Evolutionary conservation across 2,113 vertebrate genomes (phyloP).

Genomic region (Perca schrenkii): DNA sequence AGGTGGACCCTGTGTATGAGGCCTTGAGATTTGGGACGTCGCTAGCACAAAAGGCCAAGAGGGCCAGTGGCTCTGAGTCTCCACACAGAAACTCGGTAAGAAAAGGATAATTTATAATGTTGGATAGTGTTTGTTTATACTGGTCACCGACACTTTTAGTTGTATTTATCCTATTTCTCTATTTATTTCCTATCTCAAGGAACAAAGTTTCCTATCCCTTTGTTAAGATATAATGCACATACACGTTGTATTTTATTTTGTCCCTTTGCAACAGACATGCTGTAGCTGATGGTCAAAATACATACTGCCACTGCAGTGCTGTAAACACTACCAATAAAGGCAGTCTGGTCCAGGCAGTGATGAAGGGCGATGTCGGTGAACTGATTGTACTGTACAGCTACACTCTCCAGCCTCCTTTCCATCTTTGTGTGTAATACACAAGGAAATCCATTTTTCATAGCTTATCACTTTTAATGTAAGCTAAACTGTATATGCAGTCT

Average conservation of each 20-base stretch:
- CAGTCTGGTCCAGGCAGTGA: constrained; percentile 59
- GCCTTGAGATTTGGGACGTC: constrained; percentile 97
- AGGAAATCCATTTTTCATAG: constrained; percentile 29
- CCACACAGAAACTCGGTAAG: constrained; percentile 94
- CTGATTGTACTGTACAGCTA: constrained; percentile 43
- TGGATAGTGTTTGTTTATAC: neutral
- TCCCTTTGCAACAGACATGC: constrained; percentile 22
- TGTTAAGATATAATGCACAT: neutral
- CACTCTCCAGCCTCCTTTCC: constrained; percentile 24
- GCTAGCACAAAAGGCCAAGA: constrained; percentile 95
- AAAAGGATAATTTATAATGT: neutral
- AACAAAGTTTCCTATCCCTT: neutral
- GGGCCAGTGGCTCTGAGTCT: constrained; percentile 92
- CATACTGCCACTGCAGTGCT: constrained; percentile 69
- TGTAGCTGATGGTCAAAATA: constrained; percentile 71
- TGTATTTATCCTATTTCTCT: neutral
- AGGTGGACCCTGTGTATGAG: constrained; percentile 98
- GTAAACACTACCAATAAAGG: constrained; percentile 86
- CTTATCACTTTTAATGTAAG: constrained; percentile 50
- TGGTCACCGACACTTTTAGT: neutral
- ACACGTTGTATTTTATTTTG: constrained; percentile 39
- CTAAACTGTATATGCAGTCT: constrained; percentile 37
- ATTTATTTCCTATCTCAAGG: neutral
- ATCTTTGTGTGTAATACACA: constrained; percentile 2
- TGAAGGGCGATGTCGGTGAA: constrained; percentile 51